phyloP scores from a whole-genome alignment of 2,797 vertebrate species.

The Adelosebastes latens region DNA sequence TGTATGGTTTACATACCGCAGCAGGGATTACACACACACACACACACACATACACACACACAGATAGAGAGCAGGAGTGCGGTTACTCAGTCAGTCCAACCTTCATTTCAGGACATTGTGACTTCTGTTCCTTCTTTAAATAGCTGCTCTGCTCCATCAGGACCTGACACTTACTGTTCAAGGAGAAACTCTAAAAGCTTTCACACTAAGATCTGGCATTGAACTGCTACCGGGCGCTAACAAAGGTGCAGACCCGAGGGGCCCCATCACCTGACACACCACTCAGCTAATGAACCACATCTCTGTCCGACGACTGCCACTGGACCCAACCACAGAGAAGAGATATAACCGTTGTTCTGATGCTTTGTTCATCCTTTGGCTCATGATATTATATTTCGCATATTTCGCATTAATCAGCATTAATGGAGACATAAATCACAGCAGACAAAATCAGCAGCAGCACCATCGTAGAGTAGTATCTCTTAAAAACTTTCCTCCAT shows the following conservation, averaged over 20 bases:
- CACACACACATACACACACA: not conserved
- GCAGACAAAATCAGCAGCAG: not conserved
- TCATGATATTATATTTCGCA: too few relatives aligned
- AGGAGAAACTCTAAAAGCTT: slow-evolving; percentile 52
- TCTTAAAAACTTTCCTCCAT: not conserved
- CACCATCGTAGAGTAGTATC: not conserved
- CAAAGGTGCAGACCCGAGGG: not conserved
- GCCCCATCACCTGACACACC: not conserved
- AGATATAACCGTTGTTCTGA: not conserved
- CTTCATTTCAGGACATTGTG: slow-evolving; percentile 58
- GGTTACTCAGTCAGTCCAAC: slow-evolving; percentile 37
- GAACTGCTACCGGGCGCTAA: not conserved
- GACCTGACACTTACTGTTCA: slow-evolving; percentile 58
- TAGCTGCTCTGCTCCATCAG: slow-evolving; percentile 59
- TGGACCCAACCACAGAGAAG: not conserved
- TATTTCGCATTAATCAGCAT: not conserved
- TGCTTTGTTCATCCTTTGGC: too few relatives aligned
- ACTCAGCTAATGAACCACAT: slow-evolving; percentile 2
- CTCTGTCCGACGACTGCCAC: not conserved
- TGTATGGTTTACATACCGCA: slow-evolving; percentile 30
- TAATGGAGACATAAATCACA: not conserved
- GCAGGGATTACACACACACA: slow-evolving; percentile 2
- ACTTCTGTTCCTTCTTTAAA: slow-evolving; percentile 66
- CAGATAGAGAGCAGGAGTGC: not conserved
- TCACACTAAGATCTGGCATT: slow-evolving; percentile 16